phyloP scores from a whole-genome alignment of 2,888 invertebrate genomes.

The Aquatica leii region DNA sequence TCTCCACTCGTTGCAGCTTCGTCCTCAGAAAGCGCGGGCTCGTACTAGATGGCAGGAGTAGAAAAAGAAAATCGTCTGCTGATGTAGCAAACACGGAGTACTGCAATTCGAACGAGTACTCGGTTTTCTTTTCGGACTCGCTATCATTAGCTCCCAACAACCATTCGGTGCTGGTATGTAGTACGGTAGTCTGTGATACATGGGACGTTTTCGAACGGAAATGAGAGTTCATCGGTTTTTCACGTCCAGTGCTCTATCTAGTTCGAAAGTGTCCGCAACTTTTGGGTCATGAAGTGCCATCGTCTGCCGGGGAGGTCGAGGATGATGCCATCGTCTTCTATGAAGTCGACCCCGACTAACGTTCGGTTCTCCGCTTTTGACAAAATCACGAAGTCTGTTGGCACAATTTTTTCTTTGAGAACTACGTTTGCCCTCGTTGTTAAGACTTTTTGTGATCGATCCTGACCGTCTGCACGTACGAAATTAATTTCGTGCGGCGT shows the following conservation, averaged over 20 bases:
- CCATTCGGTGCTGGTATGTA: no score
- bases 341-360: neutral
- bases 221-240: neutral
- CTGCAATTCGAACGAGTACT: neutral
- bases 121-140: neutral
- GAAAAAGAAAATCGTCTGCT: neutral
- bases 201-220: no score
- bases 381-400: neutral
- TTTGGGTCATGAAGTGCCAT: neutral
- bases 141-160: neutral
- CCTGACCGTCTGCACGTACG: neutral
- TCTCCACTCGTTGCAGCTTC: no score
- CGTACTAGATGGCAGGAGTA: neutral
- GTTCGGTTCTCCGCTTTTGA: neutral
- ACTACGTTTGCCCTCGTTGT: neutral
- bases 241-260: neutral
- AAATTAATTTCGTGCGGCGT: neutral
- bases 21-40: neutral
- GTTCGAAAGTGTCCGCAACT: no score
- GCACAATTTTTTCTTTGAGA: no score
- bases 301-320: neutral
- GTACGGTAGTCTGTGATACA: no score
- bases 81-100: neutral
- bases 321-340: neutral
- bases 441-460: neutral